Base-by-base conservation (phyloP, 2,113 vertebrate species). In the Zosterops hypoxanthus region DNA sequence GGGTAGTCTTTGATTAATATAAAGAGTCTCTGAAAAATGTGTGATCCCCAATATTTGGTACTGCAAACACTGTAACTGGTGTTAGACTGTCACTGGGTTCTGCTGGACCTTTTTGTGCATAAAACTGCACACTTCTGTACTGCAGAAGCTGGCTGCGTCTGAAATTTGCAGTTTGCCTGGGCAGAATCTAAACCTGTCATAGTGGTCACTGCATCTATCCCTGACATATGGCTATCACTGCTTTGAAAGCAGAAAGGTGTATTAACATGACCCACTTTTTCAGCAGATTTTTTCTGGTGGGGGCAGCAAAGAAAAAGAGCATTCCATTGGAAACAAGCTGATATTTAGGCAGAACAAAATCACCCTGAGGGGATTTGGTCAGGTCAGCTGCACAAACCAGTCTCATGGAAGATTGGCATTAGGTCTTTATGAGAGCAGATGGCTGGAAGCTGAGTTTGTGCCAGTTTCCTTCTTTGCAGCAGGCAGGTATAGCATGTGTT, bases 271-370 rank as follows among this genome's bases (percentile, higher is more conserved):
- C 28, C 13, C 21, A 24, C 22, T 61, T 72, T 31, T 65, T 72
- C 61, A 86, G 50, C 34, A 36, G 47, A 77, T 31, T 23, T 4
- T 80, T 82, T 85, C 36, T 61, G 42, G 21, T 8, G 13, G 13
- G 13, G 29, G 15, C 4, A 41, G 39, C 5, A 22, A 70, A 52
- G 57, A 11, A 50, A 57, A 86, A 80, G 34, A 73, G 11, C 64
- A 57, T 52, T 81, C 34, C 28, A 8, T 47, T 86, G 56, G 52
- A 86, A 86, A 78, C n/a, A 75, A 63, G 60, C 26, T 84, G 60
- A n/a, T 92, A 78, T 71, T 70, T 82, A 81, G 86, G 60, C 64
- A 91, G 72, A 34, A 82, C 39, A 50, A 70, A 88, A 84, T 66
- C 21, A 16, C 52, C 69, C 42, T 31, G 64, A 44, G 71, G 49